Base-by-base conservation (phyloP, 1,140 invertebrate species). In the Saccostrea glomerata region DNA sequence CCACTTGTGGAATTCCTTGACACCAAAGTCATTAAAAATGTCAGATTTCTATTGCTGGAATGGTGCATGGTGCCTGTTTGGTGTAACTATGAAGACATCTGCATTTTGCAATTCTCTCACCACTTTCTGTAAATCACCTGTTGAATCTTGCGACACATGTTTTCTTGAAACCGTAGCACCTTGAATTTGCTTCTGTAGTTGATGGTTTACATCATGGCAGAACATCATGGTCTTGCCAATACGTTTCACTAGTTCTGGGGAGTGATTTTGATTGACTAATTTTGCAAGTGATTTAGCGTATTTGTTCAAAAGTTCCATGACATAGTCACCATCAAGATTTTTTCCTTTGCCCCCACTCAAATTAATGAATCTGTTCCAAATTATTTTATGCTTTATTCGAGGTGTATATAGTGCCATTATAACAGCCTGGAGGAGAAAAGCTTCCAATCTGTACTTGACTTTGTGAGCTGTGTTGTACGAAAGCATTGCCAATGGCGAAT, bases 211-310 rank as follows among this genome's bases (percentile, higher is more conserved):
- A 20, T 63, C 36, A 40, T 85, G 84, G 56, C 84, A 85, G 20
- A 60, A 85, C 84, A 85, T 85, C 84, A 85, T 85, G 15, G 84
- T 85, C 60, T 85, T 85, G 0, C 84, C 84, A 25, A 85, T 85
- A 5, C 84, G 4, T 12, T 36, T 23, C n/a, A 87, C 55, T 13
- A 84, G 55, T 40, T 87, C 58, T 83, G 86, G 23, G 5, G 55
- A 17, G 25, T 84, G 77, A 58, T 83, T 60, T 47, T 82, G 82
- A 12, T 47, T 63, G 2, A 84, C 6, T 5, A 87, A 17, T 20
- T 58, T 47, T 47, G 40, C 58, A 30, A 58, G n/a, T 12, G 56
- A 25, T 70, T 86, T 86, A 3, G 84, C 84, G 60, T 86, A 87
- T 60, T 63, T 87, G 77, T 87, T 87, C 11, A 87, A 36, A 13